Evolutionary conservation across 37 sponge, comb jelly and placozoan species (phyloP), one percentile per base, ranked within the genome.

Genomic region (Hormiphora californensis): DNA sequence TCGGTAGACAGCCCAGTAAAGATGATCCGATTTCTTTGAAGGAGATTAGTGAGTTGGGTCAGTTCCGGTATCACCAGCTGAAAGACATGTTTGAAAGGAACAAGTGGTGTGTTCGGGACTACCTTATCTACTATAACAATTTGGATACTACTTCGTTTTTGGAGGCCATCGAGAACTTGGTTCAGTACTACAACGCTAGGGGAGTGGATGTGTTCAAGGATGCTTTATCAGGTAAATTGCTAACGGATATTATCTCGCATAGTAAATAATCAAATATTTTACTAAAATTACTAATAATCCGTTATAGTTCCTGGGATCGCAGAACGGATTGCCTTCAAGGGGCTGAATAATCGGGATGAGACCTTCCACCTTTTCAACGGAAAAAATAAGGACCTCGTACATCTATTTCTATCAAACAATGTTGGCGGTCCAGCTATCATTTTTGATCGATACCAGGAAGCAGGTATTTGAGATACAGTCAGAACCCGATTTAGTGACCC

Each of bases 341-440:
- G n/a, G n/a, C n/a, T n/a, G n/a, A n/a, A n/a, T n/a, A n/a, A 57
- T n/a, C 5, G 7, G 22, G 27, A 57, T 23, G 22, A 57, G 7
- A 17, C 25, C 61, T 57, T 57, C 27, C 22, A n/a, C 61, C 27
- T 57, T 5, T 57, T 57, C 22, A 23, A 9, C 4, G 22, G 22
- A 57, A 5, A 4, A 5, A 21, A 57, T 27, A 57, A n/a, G 7
- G 61, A 57, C 22, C 22, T 57, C 25, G 61, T 57, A 5, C 5
- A 57, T 5, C 22, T 57, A n/a, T 57, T 57, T 57, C 22, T 57
- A 27, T n/a, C 11, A 5, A 9, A 57, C 7, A 57, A 57, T 57
- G 61, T 57, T 23, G 61, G 61, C 27, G 61, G 61, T 23, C 61
- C 61, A 57, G 61, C 61, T 57, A 23, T 57, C 19, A 57, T 57